These are phyloP conservation scores for Perccottus glenii DNA, from an alignment of 2,113 vertebrate genomes.

Conservation along the genomic window DNA sequence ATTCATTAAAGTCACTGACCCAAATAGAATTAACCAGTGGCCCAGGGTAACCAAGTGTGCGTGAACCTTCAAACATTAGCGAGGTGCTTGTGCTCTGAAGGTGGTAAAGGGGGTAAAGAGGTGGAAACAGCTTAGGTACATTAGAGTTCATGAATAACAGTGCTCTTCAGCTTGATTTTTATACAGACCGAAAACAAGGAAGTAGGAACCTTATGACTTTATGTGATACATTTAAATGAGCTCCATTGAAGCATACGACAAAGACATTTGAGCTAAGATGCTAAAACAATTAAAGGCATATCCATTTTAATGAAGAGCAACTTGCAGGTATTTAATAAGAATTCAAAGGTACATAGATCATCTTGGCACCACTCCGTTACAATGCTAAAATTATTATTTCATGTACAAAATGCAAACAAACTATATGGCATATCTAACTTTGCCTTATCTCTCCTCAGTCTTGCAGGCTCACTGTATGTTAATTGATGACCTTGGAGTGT, in stretches of 20 bases:
- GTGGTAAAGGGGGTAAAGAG: constrained; percentile 31
- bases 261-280: constrained; percentile 18
- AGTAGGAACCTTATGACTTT: no score
- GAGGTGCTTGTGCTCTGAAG: constrained; percentile 50
- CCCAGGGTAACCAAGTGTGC: constrained; percentile 62
- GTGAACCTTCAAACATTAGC: constrained; percentile 71
- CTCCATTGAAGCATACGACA: constrained; percentile 1
- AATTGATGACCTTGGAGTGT: constrained; percentile 55
- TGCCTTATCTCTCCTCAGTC: constrained; percentile 32
- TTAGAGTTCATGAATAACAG: constrained; percentile 40
- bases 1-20: constrained; percentile 70
- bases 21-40: constrained; percentile 67
- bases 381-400: background rate
- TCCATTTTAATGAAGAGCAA: constrained; percentile 41
- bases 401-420: background rate
- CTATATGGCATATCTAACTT: constrained; percentile 16
- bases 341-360: constrained; percentile 20
- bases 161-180: constrained; percentile 34
- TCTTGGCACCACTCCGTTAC: constrained; percentile 20
- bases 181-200: constrained; percentile 4
- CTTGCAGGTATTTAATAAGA: constrained; percentile 34
- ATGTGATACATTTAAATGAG: background rate
- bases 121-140: constrained; percentile 28
- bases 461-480: constrained; percentile 25
- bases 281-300: constrained; percentile 33